Percentiles rank a stretch among this genome's conserved stretches.
Conservation (phyloP, 2,888 invertebrate genomes). For the Oeneis ivallda region DNA sequence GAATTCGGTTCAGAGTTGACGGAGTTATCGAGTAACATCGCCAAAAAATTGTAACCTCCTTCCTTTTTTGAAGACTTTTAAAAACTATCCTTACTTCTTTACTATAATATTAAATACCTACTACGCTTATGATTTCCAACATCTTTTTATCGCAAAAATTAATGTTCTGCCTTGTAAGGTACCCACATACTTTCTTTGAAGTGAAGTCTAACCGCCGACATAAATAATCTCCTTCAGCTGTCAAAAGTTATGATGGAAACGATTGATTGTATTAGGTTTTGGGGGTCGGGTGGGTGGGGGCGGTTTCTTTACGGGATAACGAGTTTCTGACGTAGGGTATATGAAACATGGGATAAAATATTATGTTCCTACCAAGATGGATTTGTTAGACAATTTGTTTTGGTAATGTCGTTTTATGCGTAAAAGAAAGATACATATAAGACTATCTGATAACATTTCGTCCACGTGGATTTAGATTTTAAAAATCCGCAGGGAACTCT, state of each 20-base stretch:
- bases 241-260: slow-evolving; percentile 38
- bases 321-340: slow-evolving; percentile 18
- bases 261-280: slow-evolving; percentile 35
- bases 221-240: slow-evolving; percentile 35
- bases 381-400: slow-evolving; percentile 9
- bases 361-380: slow-evolving; percentile 11
- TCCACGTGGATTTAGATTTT: no score
- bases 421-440: background rate
- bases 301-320: slow-evolving; percentile 25
- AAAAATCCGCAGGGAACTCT: no score
- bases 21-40: no score
- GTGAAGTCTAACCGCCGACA: slow-evolving; percentile 23
- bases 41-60: no score
- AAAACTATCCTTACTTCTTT: no score
- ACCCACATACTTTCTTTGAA: slow-evolving; percentile 11
- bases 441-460: no score
- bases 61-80: no score
- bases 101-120: no score
- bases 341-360: slow-evolving; percentile 10
- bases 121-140: no score
- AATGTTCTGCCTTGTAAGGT: background rate
- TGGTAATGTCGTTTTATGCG: background rate
- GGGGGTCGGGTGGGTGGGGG: background rate
- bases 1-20: no score
- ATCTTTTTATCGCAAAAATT: slow-evolving; percentile 5